Conservation (phyloP, 2,888 invertebrate genomes). For the Apocheima hispidaria region DNA sequence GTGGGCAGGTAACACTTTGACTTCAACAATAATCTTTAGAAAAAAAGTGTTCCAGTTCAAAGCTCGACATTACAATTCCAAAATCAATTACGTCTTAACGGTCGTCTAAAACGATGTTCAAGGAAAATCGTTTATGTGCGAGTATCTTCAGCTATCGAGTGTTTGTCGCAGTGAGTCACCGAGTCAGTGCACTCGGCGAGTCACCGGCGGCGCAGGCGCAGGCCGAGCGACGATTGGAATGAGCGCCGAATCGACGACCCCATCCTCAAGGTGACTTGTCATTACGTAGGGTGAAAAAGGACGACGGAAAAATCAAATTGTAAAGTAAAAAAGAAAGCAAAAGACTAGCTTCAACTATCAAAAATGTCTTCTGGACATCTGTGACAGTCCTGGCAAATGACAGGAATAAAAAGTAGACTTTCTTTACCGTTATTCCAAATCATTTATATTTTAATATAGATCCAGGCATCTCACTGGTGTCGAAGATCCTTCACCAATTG, state of each 20-base stretch:
- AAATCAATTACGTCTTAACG: constrained; percentile 33
- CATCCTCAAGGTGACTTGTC: constrained; percentile 20
- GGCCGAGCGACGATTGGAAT: constrained; percentile 3
- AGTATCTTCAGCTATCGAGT: constrained; percentile 42
- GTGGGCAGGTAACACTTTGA: too few relatives aligned
- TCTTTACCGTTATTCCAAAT: too few relatives aligned
- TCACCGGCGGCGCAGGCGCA: constrained; percentile 9
- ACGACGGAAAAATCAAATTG: neutral
- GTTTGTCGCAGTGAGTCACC: constrained; percentile 48
- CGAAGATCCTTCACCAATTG: too few relatives aligned
- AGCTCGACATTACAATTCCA: constrained; percentile 18
- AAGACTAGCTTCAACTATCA: too few relatives aligned
- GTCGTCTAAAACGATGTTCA: constrained; percentile 37
- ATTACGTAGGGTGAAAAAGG: neutral
- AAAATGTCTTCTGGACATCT: too few relatives aligned
- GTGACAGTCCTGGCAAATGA: too few relatives aligned
- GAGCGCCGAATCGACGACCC: constrained; percentile 20
- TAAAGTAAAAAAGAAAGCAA: neutral
- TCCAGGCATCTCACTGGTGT: neutral
- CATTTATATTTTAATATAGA: too few relatives aligned
- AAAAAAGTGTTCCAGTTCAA: neutral
- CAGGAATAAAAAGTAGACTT: too few relatives aligned
- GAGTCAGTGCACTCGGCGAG: constrained; percentile 48
- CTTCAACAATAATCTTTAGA: too few relatives aligned
- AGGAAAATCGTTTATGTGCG: constrained; percentile 40